Base-by-base conservation (phyloP, 2,888 invertebrate genomes). In the Orchesella flavescens region DNA sequence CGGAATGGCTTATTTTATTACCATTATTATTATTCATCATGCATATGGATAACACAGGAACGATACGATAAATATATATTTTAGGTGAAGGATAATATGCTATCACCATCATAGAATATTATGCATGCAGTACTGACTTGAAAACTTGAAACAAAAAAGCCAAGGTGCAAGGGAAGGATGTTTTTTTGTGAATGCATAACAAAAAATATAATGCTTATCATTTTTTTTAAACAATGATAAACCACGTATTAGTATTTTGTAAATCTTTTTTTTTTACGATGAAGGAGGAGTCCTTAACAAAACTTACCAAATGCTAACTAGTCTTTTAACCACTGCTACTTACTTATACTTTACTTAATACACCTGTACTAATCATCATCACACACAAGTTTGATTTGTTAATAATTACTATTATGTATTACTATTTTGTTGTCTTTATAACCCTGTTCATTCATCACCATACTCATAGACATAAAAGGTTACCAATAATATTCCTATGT, bases 251-350 rank as follows among this genome's bases (percentile, higher is more conserved):
- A 61, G 24, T 57, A 57, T 61, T 59, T 61, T 24, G 24, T 24
- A 61, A 61, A 24, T 61, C 21, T 61, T 61, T 44, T 61, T 61
- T 44, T 46, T 57, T 63, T 24, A 24, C 34, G 57, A 66, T 19
- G 53, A 65, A 66, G 65, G 79, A 65, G 78, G 23, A 66, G 73
- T 73, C 80, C 73, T 73, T 80, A 80, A 80, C 80, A 80, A 80
- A 77, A 73, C 74, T 80, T 74, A 73, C 80, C 73, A 80, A 80
- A 68, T 74, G 80, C 80, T 80, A 80, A 80, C 80, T 80, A 80
- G 80, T 80, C 80, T 74, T 80, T 80, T 80, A 80, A 80, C 80
- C 80, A 68, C 80, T 80, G 80, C 68, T 80, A 71, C 71, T 79
- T 77, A 77, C 77, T 55, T 61, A 65, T 78, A 79, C 79, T 34